Evolutionary conservation across 2,888 invertebrate genomes (phyloP).

Genomic region (Drosophila macrospina): DNA sequence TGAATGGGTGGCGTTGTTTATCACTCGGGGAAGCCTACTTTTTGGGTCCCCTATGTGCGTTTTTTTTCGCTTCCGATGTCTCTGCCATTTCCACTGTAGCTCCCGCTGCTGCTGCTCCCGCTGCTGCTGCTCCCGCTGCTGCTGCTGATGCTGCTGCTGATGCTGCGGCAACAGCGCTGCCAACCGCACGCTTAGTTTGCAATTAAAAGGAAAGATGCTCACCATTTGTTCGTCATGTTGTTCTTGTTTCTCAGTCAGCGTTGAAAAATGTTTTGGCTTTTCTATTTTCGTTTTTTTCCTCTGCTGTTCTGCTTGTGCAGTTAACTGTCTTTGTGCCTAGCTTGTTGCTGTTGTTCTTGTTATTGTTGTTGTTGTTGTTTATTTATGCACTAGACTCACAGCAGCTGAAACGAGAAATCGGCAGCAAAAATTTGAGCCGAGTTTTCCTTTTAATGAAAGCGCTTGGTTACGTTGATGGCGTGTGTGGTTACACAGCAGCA

Average conservation of each 20-base stretch:
- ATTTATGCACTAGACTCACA: slow-evolving; percentile 64
- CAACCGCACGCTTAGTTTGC: slow-evolving; percentile 81
- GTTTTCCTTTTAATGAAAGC: slow-evolving; percentile 77
- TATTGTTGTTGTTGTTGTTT: slow-evolving; percentile 47
- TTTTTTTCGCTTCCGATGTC: slow-evolving; percentile 14
- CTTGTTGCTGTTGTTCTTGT: slow-evolving; percentile 28
- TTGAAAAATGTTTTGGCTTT: slow-evolving; percentile 56
- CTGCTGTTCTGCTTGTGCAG: slow-evolving; percentile 36
- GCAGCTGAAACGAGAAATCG: slow-evolving; percentile 55
- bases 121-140: not conserved
- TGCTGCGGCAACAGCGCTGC: slow-evolving; percentile 52
- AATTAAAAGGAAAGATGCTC: slow-evolving; percentile 81
- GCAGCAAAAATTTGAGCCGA: slow-evolving; percentile 62
- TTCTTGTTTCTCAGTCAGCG: slow-evolving; percentile 55
- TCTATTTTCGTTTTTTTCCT: slow-evolving; percentile 27
- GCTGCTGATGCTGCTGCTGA: slow-evolving; percentile 10
- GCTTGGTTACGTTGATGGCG: slow-evolving; percentile 60
- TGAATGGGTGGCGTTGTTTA: slow-evolving; percentile 65
- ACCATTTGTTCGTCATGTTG: slow-evolving; percentile 61
- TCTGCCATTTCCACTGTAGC: not conserved
- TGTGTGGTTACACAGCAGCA: slow-evolving; percentile 59
- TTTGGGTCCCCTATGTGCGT: slow-evolving; percentile 68
- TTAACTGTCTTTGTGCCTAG: slow-evolving; percentile 55
- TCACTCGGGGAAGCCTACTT: slow-evolving; percentile 77
- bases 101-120: slow-evolving; percentile 7